These are phyloP conservation scores for Leptinotarsa haldemani DNA, from an alignment of 2,888 invertebrate species.

Conservation along the genomic window DNA sequence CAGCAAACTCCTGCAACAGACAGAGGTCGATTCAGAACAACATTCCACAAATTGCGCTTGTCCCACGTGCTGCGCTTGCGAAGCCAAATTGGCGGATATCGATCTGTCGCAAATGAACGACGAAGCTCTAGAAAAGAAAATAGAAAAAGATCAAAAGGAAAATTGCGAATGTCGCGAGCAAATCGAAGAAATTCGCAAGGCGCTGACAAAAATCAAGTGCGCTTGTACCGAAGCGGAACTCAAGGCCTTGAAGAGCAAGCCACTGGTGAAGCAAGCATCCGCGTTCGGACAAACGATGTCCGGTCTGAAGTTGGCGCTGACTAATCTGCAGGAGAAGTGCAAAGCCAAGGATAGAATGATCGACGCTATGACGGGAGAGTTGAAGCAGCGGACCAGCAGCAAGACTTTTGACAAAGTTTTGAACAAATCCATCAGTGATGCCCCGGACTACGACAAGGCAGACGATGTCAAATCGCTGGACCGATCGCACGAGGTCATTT, in stretches of 20 bases:
- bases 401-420: constrained; percentile 50
- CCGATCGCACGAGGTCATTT: constrained; percentile 9
- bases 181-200: constrained; percentile 52
- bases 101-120: constrained; percentile 43
- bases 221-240: constrained; percentile 53
- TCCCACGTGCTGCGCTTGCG: constrained; percentile 30
- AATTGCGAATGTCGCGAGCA: constrained; percentile 51
- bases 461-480: constrained; percentile 36
- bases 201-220: constrained; percentile 51
- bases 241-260: constrained; percentile 43
- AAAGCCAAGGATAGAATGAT: constrained; percentile 61
- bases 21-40: background rate
- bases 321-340: constrained; percentile 58
- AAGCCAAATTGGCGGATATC: constrained; percentile 13
- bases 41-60: constrained; percentile 25
- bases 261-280: constrained; percentile 52
- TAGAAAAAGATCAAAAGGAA: constrained; percentile 45
- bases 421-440: constrained; percentile 35
- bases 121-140: constrained; percentile 44
- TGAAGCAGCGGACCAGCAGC: constrained; percentile 52
- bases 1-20: background rate
- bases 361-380: constrained; percentile 58
- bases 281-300: constrained; percentile 55
- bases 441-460: constrained; percentile 50
- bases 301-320: constrained; percentile 57